Evolutionary conservation across 1,140 invertebrate genomes (phyloP).

Genomic region (Asbolus verrucosus): DNA sequence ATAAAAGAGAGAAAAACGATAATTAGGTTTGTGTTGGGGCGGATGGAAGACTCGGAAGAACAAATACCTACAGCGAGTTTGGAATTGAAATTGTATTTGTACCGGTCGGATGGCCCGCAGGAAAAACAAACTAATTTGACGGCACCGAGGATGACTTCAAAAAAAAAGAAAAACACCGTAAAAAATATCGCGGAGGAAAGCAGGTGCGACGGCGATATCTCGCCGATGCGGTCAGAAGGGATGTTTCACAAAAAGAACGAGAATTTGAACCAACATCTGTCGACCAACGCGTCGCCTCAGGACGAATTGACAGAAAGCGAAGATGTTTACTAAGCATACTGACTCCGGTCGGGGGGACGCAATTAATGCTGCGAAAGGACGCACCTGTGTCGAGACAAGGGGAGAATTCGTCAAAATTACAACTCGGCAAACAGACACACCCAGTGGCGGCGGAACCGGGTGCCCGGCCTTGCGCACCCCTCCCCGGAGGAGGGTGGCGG

Average conservation of each 20-base stretch:
- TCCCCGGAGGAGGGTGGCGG: too few species aligned
- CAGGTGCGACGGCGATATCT: too few species aligned
- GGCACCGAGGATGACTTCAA: conserved; percentile 7
- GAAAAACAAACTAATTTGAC: background rate
- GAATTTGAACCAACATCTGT: conserved; percentile 8
- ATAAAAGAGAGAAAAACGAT: conserved; percentile 7
- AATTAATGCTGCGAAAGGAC: conserved; percentile 38
- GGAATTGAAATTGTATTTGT: background rate
- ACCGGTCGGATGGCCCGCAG: background rate
- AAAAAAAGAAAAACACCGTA: conserved; percentile 5
- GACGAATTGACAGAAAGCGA: conserved; percentile 32
- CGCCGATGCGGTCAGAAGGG: too few species aligned
- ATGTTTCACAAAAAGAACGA: background rate
- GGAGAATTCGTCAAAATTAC: background rate
- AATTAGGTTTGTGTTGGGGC: conserved; percentile 7
- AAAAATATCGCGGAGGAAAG: conserved; percentile 7
- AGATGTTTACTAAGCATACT: conserved; percentile 26
- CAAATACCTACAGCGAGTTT: too few species aligned
- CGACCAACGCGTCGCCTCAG: conserved; percentile 6
- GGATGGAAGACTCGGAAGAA: background rate
- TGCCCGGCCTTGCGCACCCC: too few species aligned
- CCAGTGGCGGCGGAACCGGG: background rate
- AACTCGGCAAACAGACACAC: background rate
- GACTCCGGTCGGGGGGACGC: conserved; percentile 15
- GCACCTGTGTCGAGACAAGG: conserved; percentile 23